Conservation (phyloP, 2,888 invertebrate genomes). For the Rhamphomyia laevipes region DNA sequence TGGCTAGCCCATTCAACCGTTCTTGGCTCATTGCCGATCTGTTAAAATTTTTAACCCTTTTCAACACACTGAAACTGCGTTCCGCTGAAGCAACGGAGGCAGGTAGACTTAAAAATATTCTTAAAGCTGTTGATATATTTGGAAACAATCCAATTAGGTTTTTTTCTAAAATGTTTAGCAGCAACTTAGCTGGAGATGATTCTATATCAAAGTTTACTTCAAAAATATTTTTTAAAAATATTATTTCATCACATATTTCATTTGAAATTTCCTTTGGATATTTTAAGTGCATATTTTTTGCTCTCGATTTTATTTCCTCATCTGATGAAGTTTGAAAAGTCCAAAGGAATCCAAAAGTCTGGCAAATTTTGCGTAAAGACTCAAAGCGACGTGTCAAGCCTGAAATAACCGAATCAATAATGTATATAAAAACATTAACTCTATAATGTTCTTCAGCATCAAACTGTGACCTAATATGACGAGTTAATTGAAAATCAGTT, state of each 20-base stretch:
- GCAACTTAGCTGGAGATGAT: neutral
- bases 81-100: too few relatives aligned
- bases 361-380: neutral
- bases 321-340: neutral
- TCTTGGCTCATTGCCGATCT: too few relatives aligned
- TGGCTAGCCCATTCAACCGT: too few relatives aligned
- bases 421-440: neutral
- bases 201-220: conserved; percentile 1
- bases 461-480: neutral
- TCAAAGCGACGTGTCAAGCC: neutral
- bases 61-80: too few relatives aligned
- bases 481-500: neutral
- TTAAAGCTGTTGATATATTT: neutral
- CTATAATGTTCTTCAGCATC: neutral
- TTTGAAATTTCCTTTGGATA: neutral
- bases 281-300: neutral
- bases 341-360: neutral
- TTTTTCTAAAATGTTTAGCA: too few relatives aligned
- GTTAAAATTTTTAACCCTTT: too few relatives aligned
- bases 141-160: too few relatives aligned
- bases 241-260: neutral
- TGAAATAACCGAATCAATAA: neutral
- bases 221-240: neutral
- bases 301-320: neutral
- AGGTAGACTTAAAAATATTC: too few relatives aligned